Percentiles rank a stretch among this genome's conserved stretches.
Conservation (phyloP, 2,113 vertebrate species). For the Eulacestoma nigropectus region DNA sequence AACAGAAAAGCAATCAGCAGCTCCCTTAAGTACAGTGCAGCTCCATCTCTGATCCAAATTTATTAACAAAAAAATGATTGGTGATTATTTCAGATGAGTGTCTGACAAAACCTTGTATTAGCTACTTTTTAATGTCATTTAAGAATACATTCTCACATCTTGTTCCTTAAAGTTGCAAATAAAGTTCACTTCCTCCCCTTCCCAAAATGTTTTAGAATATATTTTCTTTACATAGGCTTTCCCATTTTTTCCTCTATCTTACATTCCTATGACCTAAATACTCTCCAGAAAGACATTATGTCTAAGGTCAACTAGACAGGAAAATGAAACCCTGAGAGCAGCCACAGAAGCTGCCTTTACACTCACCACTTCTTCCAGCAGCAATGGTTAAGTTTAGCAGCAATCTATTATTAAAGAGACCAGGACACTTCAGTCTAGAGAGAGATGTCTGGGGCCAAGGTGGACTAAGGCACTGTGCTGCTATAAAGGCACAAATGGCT, state of each 20-base stretch:
- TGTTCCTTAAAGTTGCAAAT: not conserved
- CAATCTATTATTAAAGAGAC: conserved; percentile 1
- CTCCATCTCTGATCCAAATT: not conserved
- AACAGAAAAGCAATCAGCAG: not conserved
- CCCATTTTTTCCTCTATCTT: not conserved
- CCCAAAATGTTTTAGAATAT: not conserved
- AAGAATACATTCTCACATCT: not conserved
- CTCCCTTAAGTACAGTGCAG: not conserved
- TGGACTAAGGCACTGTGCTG: not conserved
- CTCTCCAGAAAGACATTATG: not conserved
- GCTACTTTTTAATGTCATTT: not conserved
- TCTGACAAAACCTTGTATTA: not conserved
- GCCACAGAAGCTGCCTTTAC: not conserved
- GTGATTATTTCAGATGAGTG: not conserved
- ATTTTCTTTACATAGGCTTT: not conserved
- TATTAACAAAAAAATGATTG: not conserved
- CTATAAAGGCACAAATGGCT: not conserved
- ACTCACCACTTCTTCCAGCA: not conserved
- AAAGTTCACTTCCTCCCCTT: not conserved
- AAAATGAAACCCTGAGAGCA: not conserved
- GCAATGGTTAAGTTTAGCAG: conserved; percentile 14
- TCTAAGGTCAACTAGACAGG: not conserved
- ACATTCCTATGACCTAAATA: not conserved
- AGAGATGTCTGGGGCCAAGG: not conserved
- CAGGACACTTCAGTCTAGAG: not conserved